Evolutionary conservation across 2,888 invertebrate genomes (phyloP), one percentile per base, ranked within the genome.

Genomic region (Metopia argyrocephala): DNA sequence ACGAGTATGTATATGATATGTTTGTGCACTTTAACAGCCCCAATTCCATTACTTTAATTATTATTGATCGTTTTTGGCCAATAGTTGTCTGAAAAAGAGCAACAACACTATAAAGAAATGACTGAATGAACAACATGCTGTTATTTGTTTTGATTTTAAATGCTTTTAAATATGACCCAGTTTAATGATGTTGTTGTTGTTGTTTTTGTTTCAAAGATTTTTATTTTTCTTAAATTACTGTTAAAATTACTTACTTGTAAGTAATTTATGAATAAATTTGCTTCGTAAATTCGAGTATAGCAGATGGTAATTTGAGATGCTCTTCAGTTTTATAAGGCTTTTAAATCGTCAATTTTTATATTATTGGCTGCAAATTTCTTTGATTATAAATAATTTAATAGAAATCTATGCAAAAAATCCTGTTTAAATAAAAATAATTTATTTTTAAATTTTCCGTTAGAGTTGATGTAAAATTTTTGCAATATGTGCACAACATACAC

Each of bases 51-150:
- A 45, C 23, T 28, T 45, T 59, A 66, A 59, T 69, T 62, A 38
- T 76, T 76, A 70, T 70, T 70, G 64, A 70, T 76, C 21, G 57
- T n/a, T 76, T 64, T 64, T 70, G 52, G 45, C 76, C 57, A 64
- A 70, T 38, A 76, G 64, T 64, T 70, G 21, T 76, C 50, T 45
- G 28, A 5, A 69, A 62, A 59, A 68, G 28, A 15, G 45, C 18
- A 6, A 38, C 1, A 1, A 2, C 21, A 21, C 28, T 45, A 56
- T 65, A 31, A n/a, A n/a, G 20, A 31, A 31, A 4, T 74, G 21
- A 25, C 50, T 50, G 23, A 48, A 46, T 74, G 48, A 20, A 18
- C 28, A 12, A 28, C 28, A 20, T 9, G 15, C 5, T 52, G 68
- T 31, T 23, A 61, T 61, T 45, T 59, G 52, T 45, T n/a, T 46